Base-by-base conservation (phyloP, 2,888 invertebrate genomes). In the Ctena decussata region DNA sequence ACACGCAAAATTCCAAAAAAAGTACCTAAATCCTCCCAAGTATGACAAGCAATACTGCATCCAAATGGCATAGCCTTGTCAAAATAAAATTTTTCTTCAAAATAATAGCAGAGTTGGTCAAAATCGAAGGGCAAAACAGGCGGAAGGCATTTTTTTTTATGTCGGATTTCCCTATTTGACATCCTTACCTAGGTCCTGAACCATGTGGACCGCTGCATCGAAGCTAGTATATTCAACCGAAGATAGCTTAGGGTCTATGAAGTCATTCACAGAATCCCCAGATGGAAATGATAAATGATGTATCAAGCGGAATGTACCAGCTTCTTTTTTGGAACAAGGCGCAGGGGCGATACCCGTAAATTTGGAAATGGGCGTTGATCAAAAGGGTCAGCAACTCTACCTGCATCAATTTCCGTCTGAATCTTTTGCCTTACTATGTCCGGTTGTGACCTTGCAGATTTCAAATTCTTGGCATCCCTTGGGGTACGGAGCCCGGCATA, bases 121-220 rank as follows among this genome's bases (percentile, higher is more conserved):
- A 86, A 85, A 76, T 88, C 86, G 6, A 35, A 46, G 8, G 82
- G 82, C 39, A 39, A n/a, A 3, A 90, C 65, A 3, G 82, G 81
- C 12, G 87, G 39, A 2, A 87, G 49, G 2, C 87, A 44, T 46
- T 86, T 87, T 11, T 87, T 85, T n/a, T 77, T 0, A 87, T 83
- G 46, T 87, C 87, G 2, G 71, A 30, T 65, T 87, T 89, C 6
- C 57, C 86, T 21, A 81, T 49, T 0, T 77, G 37, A n/a, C 60
- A 65, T 2, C 79, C 80, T 18, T 72, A 2, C 83, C 84, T 24
- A 84, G 21, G 11, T 35, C 39, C 39, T 72, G 76, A 6, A 86
- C 70, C 65, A 84, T 81, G 6, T 73, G 35, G 27, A 88, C 37
- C 0, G 84, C 85, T 30, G 72, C 46, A 30, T 87, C 80, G 49